A percentile compares a stretch with the other conserved stretches of the same genome.
Conservation (phyloP, 2,888 invertebrate genomes). For the Xiphydria camelus region DNA sequence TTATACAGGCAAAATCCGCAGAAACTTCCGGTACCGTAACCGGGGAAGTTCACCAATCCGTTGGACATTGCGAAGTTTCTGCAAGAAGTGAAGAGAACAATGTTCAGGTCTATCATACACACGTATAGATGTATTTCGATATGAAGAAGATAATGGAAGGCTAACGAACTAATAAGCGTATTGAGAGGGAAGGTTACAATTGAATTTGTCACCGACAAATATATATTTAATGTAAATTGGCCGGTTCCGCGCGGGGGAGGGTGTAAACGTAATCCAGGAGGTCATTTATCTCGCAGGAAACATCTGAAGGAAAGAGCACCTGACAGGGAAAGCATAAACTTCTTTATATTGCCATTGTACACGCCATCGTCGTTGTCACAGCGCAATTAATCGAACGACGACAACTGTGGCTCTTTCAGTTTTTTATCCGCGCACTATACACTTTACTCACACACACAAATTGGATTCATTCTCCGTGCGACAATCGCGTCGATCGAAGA, state of each 20-base stretch:
- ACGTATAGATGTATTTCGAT: too few relatives aligned
- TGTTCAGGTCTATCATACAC: too few relatives aligned
- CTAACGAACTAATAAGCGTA: too few relatives aligned
- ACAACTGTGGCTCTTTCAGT: too few relatives aligned
- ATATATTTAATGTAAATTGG: constrained; percentile 1
- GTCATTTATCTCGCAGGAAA: constrained; percentile 1
- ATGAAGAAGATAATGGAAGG: too few relatives aligned
- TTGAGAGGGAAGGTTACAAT: too few relatives aligned
- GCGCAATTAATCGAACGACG: constrained; percentile 1
- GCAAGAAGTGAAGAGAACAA: too few relatives aligned
- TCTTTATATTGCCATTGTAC: neutral
- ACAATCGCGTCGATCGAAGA: too few relatives aligned
- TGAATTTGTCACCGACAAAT: too few relatives aligned
- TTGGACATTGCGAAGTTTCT: constrained; percentile 50
- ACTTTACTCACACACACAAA: too few relatives aligned
- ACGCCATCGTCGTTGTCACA: constrained; percentile 2
- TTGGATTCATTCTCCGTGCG: too few relatives aligned
- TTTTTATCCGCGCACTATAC: too few relatives aligned
- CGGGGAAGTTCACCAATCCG: constrained; percentile 43
- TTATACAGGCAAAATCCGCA: constrained; percentile 46
- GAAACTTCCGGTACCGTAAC: constrained; percentile 36
- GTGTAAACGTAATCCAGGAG: neutral
- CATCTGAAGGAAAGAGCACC: neutral
- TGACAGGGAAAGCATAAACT: neutral
- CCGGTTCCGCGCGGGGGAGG: neutral